phyloP scores from a whole-genome alignment of 2,888 invertebrate species.

The Neria commutata region DNA sequence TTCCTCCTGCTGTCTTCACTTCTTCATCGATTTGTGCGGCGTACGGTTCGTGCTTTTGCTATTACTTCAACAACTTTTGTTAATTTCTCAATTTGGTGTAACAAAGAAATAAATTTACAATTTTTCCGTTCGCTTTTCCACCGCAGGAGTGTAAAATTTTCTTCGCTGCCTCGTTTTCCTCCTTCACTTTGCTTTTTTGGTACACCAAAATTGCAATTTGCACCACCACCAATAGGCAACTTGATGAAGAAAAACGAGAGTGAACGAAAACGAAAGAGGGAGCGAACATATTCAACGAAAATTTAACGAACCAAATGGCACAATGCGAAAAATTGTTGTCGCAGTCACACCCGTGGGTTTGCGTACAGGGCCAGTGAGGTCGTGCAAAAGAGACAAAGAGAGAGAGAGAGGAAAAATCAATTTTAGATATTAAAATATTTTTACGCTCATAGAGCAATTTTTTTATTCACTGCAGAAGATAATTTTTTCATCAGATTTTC shows the following conservation, averaged over 20 bases:
- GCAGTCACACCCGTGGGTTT: slow-evolving; percentile 25
- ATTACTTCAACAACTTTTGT: slow-evolving; percentile 15
- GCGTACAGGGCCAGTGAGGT: neutral
- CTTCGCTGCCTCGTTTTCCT: slow-evolving; percentile 39
- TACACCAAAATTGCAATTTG: slow-evolving; percentile 61
- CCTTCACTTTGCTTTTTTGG: slow-evolving; percentile 52
- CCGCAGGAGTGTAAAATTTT: slow-evolving; percentile 24
- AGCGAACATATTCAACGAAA: slow-evolving; percentile 11
- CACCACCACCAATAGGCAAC: slow-evolving; percentile 53
- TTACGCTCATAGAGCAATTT: slow-evolving; percentile 15
- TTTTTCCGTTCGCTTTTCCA: slow-evolving; percentile 30
- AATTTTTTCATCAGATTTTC: slow-evolving; percentile 23
- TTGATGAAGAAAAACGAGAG: slow-evolving; percentile 42
- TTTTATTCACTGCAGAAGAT: slow-evolving; percentile 12
- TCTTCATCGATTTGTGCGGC: slow-evolving; percentile 17
- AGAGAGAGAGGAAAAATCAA: slow-evolving; percentile 34
- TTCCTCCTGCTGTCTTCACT: slow-evolving; percentile 23
- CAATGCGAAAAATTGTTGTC: slow-evolving; percentile 20
- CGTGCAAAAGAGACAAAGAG: slow-evolving; percentile 26
- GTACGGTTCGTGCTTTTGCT: slow-evolving; percentile 23
- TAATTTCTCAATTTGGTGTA: slow-evolving; percentile 17
- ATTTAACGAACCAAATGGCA: slow-evolving; percentile 25
- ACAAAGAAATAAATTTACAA: slow-evolving; percentile 25
- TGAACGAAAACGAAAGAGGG: slow-evolving; percentile 10
- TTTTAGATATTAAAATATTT: slow-evolving; percentile 32